Conservation (phyloP, 2,113 vertebrate genomes). For the Pituophis catenifer region DNA sequence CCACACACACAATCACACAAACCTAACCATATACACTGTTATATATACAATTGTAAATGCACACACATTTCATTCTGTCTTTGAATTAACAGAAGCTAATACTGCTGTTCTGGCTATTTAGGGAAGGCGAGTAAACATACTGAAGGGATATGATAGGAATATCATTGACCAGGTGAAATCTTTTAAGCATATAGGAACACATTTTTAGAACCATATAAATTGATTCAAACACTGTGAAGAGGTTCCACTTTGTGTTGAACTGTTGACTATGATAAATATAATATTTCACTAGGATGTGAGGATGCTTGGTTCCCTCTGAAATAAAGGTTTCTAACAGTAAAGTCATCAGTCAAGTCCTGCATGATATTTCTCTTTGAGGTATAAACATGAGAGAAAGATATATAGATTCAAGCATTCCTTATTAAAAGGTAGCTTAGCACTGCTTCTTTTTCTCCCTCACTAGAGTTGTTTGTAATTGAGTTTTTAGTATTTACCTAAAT, state of each 20-base stretch:
- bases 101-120: neutral
- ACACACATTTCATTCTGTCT: neutral
- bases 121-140: neutral
- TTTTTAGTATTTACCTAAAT: neutral
- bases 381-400: neutral
- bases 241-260: neutral
- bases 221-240: neutral
- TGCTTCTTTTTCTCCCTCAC: neutral
- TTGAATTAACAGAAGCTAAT: neutral
- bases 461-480: neutral
- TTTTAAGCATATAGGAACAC: neutral
- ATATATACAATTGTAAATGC: neutral
- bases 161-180: neutral
- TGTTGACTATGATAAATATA: neutral
- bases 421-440: neutral
- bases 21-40: neutral
- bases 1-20: neutral
- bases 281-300: neutral
- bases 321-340: neutral
- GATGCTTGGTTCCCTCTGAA: neutral
- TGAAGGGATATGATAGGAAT: neutral
- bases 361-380: neutral
- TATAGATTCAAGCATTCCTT: neutral
- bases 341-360: neutral
- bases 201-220: neutral